phyloP scores from a whole-genome alignment of 2,888 invertebrate species.

The Rotaria socialis region DNA sequence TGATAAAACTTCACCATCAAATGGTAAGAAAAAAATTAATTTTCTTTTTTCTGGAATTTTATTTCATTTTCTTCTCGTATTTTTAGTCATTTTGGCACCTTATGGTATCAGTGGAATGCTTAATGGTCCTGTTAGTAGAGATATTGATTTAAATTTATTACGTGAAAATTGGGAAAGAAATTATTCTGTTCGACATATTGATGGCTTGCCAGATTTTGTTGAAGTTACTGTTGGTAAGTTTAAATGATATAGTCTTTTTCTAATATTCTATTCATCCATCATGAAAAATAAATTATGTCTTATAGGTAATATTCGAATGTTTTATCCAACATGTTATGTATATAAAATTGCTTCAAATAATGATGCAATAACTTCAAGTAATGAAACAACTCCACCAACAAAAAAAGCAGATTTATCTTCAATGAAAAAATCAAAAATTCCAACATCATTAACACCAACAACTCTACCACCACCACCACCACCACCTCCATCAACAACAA shows the following conservation, averaged over 20 bases:
- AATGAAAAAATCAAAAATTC: background rate
- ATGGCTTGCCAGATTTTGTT: background rate
- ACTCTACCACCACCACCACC: background rate
- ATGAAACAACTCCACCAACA: background rate
- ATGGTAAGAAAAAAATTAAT: background rate
- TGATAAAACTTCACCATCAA: constrained; percentile 62
- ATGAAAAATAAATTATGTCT: background rate
- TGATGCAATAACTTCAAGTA: background rate
- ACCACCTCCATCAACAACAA: background rate
- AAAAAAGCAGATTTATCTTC: background rate
- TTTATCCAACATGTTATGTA: constrained; percentile 35
- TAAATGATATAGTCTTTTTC: too few relatives aligned
- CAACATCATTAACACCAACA: background rate
- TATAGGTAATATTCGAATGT: background rate
- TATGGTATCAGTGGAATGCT: constrained; percentile 85
- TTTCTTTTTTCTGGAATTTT: background rate
- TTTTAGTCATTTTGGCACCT: constrained; percentile 83
- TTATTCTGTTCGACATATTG: constrained; percentile 9
- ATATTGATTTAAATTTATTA: constrained; percentile 49
- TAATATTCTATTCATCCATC: too few relatives aligned
- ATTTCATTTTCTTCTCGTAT: background rate
- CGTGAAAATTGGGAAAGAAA: constrained; percentile 32
- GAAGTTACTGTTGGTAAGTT: constrained; percentile 22
- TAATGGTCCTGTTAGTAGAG: constrained; percentile 74
- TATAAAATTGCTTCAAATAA: background rate